A percentile compares a stretch with the other conserved stretches of the same genome.
Evolutionary conservation across 2,888 invertebrate species (phyloP).

Genomic region (Entomobrya multifasciata): DNA sequence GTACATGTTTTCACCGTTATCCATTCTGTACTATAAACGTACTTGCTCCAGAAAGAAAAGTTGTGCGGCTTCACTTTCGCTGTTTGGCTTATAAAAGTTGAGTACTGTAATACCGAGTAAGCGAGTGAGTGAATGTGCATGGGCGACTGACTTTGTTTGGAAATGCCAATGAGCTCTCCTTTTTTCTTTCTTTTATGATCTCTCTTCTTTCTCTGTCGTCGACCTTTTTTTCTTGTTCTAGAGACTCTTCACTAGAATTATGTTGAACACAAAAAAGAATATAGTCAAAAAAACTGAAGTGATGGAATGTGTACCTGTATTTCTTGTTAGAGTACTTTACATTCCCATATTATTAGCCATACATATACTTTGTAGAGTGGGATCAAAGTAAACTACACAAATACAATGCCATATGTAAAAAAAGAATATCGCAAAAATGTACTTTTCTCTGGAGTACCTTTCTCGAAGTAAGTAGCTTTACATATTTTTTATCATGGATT

Average conservation of each 20-base stretch:
- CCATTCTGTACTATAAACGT: too few species aligned
- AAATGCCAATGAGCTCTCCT: constrained; percentile 64
- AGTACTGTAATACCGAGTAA: not conserved
- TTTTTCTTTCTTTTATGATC: not conserved
- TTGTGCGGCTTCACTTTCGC: not conserved
- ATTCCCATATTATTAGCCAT: constrained; percentile 13
- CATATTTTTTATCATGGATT: too few species aligned
- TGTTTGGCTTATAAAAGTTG: not conserved
- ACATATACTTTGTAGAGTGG: too few species aligned
- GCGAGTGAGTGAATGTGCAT: constrained; percentile 26
- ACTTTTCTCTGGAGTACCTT: too few species aligned
- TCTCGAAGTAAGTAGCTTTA: too few species aligned
- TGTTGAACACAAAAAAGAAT: constrained; percentile 4
- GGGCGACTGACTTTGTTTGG: constrained; percentile 62
- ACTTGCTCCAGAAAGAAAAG: not conserved
- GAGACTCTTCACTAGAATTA: constrained; percentile 13
- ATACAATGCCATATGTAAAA: too few species aligned
- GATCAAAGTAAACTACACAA: constrained; percentile 40
- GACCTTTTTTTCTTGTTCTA: constrained; percentile 47
- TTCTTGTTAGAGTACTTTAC: too few species aligned
- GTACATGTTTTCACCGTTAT: too few species aligned
- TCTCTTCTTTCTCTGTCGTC: constrained; percentile 1
- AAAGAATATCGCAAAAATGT: too few species aligned
- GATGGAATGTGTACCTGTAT: constrained; percentile 18
- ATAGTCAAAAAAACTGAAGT: constrained; percentile 44